Evolutionary conservation across 2,113 vertebrate genomes (phyloP), one percentile per base, ranked within the genome.

Genomic region (Promerops cafer): DNA sequence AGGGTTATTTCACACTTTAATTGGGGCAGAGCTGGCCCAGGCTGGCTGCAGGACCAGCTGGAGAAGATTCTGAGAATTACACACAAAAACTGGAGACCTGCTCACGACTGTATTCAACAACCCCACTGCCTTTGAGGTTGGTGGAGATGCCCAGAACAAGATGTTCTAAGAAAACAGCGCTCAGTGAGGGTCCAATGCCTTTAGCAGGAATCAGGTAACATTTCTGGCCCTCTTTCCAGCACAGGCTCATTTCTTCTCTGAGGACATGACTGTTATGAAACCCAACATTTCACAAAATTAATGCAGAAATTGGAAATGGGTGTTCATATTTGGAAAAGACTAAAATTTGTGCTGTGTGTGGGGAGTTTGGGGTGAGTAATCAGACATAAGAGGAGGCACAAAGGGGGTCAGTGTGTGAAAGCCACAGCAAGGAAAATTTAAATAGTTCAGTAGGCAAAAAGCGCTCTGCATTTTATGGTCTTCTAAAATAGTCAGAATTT

Each of bases 21-120:
- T 0, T 24, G 50, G 7, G 10, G 31, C 22, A 63, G 23, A 77
- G 49, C 20, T 63, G 8, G 33, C 0, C 0, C 61, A n/a, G n/a
- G 16, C 13, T 53, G 33, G 16, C 75, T 45, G 31, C 50, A 71
- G 11, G 15, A 44, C 17, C 44, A 33, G 54, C 37, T 26, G 28
- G 16, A 56, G 37, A 59, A 31, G 37, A 8, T 50, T 52, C 47
- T 71, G 52, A 57, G 68, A 60, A 66, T 26, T n/a, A 1, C 13
- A 66, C 21, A 44, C 13, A 81, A 76, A 80, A 82, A 44, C 2
- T 42, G 16, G n/a, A 40, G 18, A 20, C 5, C 42, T 45, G 2
- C 21, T 47, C 12, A 22, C 0, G 4, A 9, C 33, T 40, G 3
- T 2, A 1, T n/a, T 10, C 7, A 50, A 28, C 68, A 59, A 15